Base-by-base conservation (phyloP, 2,888 invertebrate species). In the Balanococcus diminutus region DNA sequence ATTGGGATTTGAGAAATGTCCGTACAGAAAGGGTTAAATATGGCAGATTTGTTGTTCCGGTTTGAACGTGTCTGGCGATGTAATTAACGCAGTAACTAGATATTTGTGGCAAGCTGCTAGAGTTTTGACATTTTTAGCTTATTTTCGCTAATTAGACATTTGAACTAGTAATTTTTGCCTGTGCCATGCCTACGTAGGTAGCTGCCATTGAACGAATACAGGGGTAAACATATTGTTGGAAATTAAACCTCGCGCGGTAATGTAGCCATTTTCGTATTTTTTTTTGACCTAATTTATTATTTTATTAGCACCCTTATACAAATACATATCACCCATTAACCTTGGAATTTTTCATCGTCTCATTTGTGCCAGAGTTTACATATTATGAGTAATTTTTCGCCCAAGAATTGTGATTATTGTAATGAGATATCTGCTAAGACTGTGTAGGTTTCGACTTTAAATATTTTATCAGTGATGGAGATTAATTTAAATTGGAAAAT, bases 61-160 rank as follows among this genome's bases (percentile, higher is more conserved):
- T 72, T 32, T 31, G 16, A 72, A 31, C 32, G n/a, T 32, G 72
- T 22, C 16, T 32, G 75, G 36, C 19, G 14, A 5, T n/a, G 31
- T 79, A 79, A 79, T 79, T 67, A 67, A 67, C 67, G 67, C 8
- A 1, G 4, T 32, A 36, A 79, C 67, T 32, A 72, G 31, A 31
- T 72, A 72, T 32, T 28, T 19, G 75, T 36, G 75, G 75, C 75
- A 19, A 36, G 28, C 31, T 79, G 75, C 16, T 67, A 16, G 19
- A 79, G 14, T 79, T 79, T 79, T 79, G 75, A 79, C 75, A 79
- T 79, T 79, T 79, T 36, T 79, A 79, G 36, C 75, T 79, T 36
- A 36, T 36, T 79, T 22, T 79, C 19, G 36, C 75, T 79, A 79
- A 79, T 79, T 79, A 79, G 75, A 79, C 75, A 79, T 79, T 79